These are phyloP conservation scores for Lophura swinhoii DNA, from an alignment of 2,797 vertebrate species.

Conservation along the genomic window DNA sequence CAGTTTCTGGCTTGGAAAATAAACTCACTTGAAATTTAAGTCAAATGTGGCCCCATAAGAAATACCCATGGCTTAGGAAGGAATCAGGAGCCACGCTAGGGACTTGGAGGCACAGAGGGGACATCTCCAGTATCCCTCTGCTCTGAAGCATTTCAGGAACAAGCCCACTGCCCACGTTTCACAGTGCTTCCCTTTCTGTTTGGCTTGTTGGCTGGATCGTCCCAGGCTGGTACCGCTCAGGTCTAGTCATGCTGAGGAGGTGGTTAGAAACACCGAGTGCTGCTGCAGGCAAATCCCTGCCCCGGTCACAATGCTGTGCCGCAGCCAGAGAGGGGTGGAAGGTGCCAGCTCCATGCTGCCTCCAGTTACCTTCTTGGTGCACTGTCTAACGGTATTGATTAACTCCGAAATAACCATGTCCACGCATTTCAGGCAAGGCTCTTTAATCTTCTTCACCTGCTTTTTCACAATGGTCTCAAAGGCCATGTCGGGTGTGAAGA, in stretches of 20 bases:
- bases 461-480: conserved; percentile 99
- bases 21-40: neutral
- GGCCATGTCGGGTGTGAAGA: conserved; percentile 99
- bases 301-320: conserved; percentile 57
- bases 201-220: conserved; percentile 69
- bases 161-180: neutral
- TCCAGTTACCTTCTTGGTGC: conserved; percentile 98
- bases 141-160: neutral
- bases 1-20: neutral
- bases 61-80: neutral
- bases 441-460: conserved; percentile 99
- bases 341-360: conserved; percentile 68
- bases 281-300: conserved; percentile 66
- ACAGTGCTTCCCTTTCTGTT: conserved; percentile 24
- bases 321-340: conserved; percentile 60
- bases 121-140: neutral
- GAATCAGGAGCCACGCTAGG: neutral
- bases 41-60: neutral
- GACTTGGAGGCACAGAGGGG: neutral
- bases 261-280: conserved; percentile 60
- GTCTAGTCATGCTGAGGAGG: conserved; percentile 81
- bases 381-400: conserved; percentile 99
- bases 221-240: conserved; percentile 64
- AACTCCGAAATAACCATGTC: conserved; percentile 99
- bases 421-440: conserved; percentile 99